Base-by-base conservation (phyloP, 2,888 invertebrate genomes). In the Lottia gigantea region DNA sequence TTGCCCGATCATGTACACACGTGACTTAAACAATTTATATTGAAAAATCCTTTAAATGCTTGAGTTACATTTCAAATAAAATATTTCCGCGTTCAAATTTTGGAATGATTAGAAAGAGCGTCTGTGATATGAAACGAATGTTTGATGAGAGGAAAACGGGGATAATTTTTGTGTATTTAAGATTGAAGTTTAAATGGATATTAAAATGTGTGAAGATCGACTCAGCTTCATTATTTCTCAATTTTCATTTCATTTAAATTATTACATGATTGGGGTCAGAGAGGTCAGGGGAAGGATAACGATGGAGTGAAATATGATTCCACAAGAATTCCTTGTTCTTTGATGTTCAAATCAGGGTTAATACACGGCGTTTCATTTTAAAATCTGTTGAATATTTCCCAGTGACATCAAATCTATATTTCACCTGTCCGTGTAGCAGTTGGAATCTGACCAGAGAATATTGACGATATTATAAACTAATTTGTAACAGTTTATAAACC, bases 71-170 rank as follows among this genome's bases (percentile, higher is more conserved):
- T 55, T 14, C 55, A 55, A 55, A 55, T 55, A 55, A 11, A 23
- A 55, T 40, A 55, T 55, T 23, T 23, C 3, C 55, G 19, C 55
- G 55, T 55, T 55, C 14, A 55, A 55, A 55, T 55, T 55, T 55
- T 23, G 19, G 23, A 12, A 55, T 55, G 55, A 55, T 55, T 55
- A 55, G 19, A 11, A 23, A 23, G 19, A 23, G 23, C 11, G 23
- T 19, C 19, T 55, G 55, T 55, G 55, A 55, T 55, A 55, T 55
- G 55, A 55, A 23, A 23, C 55, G 55, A 19, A 55, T 55, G 55
- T 23, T 23, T 55, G 23, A 55, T 55, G 12, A 15, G 55, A 23
- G 14, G 11, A 23, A 23, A 23, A 55, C 23, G 19, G 23, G 55
- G 8, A 23, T 55, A 19, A 23, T 55, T 55, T 23, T 55, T 55